Conservation (phyloP, 1,140 invertebrate species). For the Drosophila melanica region DNA sequence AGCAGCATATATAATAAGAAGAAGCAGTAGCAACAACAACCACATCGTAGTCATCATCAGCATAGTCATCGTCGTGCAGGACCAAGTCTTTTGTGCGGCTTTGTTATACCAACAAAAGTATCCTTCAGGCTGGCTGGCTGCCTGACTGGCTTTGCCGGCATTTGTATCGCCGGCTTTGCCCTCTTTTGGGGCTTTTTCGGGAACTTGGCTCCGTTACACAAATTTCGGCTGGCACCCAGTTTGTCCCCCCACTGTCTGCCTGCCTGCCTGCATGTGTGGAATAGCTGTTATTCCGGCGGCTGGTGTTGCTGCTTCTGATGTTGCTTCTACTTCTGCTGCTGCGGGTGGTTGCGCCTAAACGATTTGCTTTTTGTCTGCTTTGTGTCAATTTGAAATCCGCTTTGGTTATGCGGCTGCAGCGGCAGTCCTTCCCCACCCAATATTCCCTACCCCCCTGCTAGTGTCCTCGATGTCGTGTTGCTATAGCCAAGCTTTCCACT, state of each 20-base stretch:
- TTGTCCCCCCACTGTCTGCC: constrained; percentile 17
- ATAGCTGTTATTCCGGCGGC: constrained; percentile 5
- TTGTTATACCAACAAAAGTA: constrained; percentile 71
- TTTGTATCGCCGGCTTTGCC: constrained; percentile 47
- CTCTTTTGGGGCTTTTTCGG: constrained; percentile 26
- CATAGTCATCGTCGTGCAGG: constrained; percentile 27
- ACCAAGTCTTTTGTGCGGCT: constrained; percentile 72
- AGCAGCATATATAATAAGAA: constrained; percentile 3
- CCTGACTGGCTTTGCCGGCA: constrained; percentile 50
- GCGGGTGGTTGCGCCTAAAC: constrained; percentile 75
- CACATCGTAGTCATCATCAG: constrained; percentile 6
- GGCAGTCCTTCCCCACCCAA: neutral
- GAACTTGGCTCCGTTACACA: constrained; percentile 51
- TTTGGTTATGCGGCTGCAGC: constrained; percentile 61
- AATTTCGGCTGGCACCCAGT: constrained; percentile 35
- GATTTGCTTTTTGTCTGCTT: constrained; percentile 81
- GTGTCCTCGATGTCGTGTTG: constrained; percentile 14
- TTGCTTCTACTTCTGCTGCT: constrained; percentile 29
- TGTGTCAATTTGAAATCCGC: constrained; percentile 82
- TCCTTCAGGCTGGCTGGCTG: constrained; percentile 45
- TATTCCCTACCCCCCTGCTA: neutral
- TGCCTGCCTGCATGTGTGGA: constrained; percentile 39
- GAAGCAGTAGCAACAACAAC: constrained; percentile 8
- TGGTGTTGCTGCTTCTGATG: constrained; percentile 20
- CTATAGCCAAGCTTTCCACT: constrained; percentile 53